Conservation (phyloP, 2,797 vertebrate species). For the Malacoraja senta region DNA sequence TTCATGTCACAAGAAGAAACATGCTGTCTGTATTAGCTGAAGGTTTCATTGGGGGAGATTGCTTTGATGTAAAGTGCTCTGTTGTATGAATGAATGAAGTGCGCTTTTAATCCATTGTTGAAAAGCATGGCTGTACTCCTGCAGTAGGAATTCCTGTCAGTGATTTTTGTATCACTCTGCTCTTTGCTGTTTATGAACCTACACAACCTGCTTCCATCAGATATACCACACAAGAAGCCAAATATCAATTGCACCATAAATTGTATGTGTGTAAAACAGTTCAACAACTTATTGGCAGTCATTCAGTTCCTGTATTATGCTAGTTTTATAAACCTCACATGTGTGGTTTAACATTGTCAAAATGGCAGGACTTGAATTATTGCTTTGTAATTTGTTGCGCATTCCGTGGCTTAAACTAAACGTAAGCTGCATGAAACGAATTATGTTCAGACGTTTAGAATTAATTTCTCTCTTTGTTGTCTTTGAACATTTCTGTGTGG, state of each 20-base stretch:
- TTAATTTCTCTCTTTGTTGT: background rate
- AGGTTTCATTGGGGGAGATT: background rate
- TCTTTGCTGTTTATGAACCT: background rate
- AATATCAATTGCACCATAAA: background rate
- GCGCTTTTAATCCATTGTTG: background rate
- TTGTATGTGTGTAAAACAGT: background rate
- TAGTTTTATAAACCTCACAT: constrained; percentile 2
- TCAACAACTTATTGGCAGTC: background rate
- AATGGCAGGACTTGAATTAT: constrained; percentile 25
- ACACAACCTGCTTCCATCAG: background rate
- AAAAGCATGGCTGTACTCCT: background rate
- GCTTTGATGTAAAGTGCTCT: background rate
- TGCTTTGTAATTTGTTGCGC: background rate
- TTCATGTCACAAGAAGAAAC: background rate
- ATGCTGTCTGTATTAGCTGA: background rate
- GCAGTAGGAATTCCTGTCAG: background rate
- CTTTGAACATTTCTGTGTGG: background rate
- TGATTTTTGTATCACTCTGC: background rate
- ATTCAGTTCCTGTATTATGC: background rate
- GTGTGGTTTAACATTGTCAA: background rate
- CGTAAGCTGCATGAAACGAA: background rate
- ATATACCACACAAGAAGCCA: background rate
- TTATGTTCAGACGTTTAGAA: background rate
- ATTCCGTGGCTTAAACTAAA: background rate
- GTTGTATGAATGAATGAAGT: background rate